Conservation (phyloP, 2,113 vertebrate genomes). For the Microcebus jonahi region DNA sequence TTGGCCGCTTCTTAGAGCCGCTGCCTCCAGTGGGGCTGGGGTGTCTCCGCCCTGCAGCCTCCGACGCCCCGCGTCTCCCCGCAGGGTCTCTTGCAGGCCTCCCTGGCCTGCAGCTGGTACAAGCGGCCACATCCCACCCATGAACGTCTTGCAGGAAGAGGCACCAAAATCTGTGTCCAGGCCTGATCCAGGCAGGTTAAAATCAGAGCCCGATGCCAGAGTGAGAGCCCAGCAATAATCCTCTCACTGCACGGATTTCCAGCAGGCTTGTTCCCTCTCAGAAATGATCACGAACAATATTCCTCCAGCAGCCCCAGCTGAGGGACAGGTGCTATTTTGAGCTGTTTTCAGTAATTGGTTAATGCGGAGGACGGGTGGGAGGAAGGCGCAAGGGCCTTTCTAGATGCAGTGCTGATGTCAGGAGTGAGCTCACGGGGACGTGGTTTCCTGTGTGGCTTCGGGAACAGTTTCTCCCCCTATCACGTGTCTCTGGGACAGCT, state of each 20-base stretch:
- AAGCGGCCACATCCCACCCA: neutral
- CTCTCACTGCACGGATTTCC: slow-evolving; percentile 69
- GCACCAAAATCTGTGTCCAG: neutral
- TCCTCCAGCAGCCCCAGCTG: slow-evolving; percentile 57
- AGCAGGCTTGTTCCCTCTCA: slow-evolving; percentile 45
- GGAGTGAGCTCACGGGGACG: neutral
- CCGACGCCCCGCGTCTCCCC: neutral
- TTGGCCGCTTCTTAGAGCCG: neutral
- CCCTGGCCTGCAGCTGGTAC: neutral
- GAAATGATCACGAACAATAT: slow-evolving; percentile 58
- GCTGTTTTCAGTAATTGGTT: slow-evolving; percentile 77
- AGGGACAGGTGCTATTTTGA: slow-evolving; percentile 78
- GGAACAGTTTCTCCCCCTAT: neutral
- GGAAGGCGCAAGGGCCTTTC: slow-evolving; percentile 15
- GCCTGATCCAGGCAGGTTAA: neutral
- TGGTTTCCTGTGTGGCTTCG: slow-evolving; percentile 63
- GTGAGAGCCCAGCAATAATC: slow-evolving; percentile 42
- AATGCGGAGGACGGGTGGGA: slow-evolving; percentile 60
- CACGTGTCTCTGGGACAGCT: rapidly evolving
- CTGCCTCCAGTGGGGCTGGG: neutral
- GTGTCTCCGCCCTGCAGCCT: neutral
- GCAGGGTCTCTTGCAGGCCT: neutral
- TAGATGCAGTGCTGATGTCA: slow-evolving; percentile 25
- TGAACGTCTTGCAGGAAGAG: neutral
- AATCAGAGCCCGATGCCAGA: slow-evolving; percentile 67